A percentile compares a stretch with the other conserved stretches of the same genome.
phyloP scores from a whole-genome alignment of 1,140 invertebrate genomes.

The Teleogryllus occipitalis region DNA sequence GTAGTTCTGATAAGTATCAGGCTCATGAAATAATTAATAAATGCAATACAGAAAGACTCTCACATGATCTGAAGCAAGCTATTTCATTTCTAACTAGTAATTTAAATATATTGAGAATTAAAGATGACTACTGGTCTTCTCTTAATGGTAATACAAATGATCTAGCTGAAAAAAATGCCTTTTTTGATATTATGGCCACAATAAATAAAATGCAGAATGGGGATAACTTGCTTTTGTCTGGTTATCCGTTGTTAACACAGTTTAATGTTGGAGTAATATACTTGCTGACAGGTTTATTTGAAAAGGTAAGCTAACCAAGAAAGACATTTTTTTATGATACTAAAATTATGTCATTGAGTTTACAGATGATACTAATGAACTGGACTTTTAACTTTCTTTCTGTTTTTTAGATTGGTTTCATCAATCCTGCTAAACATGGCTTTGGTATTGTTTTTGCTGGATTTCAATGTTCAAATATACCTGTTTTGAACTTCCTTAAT shows the following conservation, averaged over 20 bases:
- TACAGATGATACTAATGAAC: too few species aligned
- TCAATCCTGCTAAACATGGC: background rate
- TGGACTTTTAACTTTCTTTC: background rate
- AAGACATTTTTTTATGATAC: too few species aligned
- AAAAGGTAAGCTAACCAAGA: conserved; percentile 11
- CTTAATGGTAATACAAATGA: conserved; percentile 10
- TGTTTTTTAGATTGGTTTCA: background rate
- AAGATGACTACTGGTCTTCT: conserved; percentile 7
- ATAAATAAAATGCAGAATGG: conserved; percentile 10
- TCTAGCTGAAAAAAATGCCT: conserved; percentile 13
- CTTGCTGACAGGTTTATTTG: conserved; percentile 18
- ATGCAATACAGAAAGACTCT: background rate
- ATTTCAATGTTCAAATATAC: background rate
- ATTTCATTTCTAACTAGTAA: background rate
- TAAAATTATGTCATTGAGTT: too few species aligned
- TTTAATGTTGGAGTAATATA: conserved; percentile 23
- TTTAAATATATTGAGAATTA: conserved; percentile 8
- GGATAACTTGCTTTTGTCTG: conserved; percentile 12
- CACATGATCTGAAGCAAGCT: background rate
- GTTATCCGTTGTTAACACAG: conserved; percentile 22
- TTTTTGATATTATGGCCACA: conserved; percentile 13
- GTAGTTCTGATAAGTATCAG: background rate
- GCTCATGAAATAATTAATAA: background rate
- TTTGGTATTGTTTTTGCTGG: background rate
- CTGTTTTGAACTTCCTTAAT: background rate